Percentiles rank a stretch among this genome's conserved stretches.
phyloP scores from a whole-genome alignment of 1,140 invertebrate genomes.

The Drosophila lacteicornis region DNA sequence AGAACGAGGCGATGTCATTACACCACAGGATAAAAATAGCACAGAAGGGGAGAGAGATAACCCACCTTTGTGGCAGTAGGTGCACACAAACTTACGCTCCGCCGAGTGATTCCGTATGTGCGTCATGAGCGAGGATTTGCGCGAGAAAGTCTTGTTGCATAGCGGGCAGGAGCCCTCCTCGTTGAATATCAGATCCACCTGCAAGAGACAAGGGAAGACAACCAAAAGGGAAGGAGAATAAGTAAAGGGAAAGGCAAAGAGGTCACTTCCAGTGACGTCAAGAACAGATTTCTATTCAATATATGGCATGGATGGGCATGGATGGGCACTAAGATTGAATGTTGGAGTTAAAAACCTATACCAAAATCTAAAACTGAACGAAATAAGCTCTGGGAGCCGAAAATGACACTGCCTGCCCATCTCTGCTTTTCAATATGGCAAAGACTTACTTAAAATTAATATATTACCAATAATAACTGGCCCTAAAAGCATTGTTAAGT shows the following conservation, averaged over 20 bases:
- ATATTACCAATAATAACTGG: too few relatives aligned
- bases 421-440: too few relatives aligned
- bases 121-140: slow-evolving; percentile 87
- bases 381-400: background rate
- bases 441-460: too few relatives aligned
- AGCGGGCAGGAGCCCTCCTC: slow-evolving; percentile 85
- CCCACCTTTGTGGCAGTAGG: slow-evolving; percentile 87
- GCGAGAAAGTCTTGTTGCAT: slow-evolving; percentile 87
- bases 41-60: slow-evolving; percentile 1
- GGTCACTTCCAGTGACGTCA: background rate
- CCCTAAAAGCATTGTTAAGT: too few relatives aligned
- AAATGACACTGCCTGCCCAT: background rate
- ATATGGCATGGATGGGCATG: too few relatives aligned
- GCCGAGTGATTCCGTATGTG: slow-evolving; percentile 87
- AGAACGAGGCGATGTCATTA: background rate
- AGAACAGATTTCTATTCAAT: too few relatives aligned
- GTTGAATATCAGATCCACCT: slow-evolving; percentile 85
- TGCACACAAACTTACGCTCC: slow-evolving; percentile 87
- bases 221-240: background rate
- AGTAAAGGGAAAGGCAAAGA: background rate
- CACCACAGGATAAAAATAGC: background rate
- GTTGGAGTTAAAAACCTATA: background rate
- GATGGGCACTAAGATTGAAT: background rate
- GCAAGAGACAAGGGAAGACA: background rate
- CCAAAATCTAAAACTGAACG: too few relatives aligned